Evolutionary conservation across 2,888 invertebrate genomes (phyloP).

Genomic region (Caenorhabditis panamensis): DNA sequence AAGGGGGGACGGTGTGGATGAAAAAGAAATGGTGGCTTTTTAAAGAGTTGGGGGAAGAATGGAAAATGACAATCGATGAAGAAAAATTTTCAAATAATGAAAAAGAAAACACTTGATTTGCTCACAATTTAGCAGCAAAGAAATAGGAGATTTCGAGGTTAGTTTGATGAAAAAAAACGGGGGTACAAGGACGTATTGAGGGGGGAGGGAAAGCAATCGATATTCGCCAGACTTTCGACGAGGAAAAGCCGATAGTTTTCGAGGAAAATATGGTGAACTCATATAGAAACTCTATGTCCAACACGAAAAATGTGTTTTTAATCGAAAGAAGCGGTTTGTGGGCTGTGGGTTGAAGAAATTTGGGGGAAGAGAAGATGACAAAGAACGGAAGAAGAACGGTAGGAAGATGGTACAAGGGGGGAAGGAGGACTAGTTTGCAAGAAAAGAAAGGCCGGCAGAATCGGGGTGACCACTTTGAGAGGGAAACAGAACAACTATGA

Average conservation of each 20-base stretch:
- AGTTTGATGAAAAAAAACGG: conserved; percentile 42
- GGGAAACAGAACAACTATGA: conserved; percentile 12
- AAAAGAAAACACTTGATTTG: conserved; percentile 29
- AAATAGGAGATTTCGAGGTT: conserved; percentile 41
- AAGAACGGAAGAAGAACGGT: conserved; percentile 16
- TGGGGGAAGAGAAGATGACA: conserved; percentile 9
- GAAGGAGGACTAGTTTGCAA: conserved; percentile 29
- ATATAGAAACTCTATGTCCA: conserved; percentile 38
- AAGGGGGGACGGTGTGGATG: conserved; percentile 17
- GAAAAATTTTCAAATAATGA: conserved; percentile 24
- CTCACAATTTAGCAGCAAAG: conserved; percentile 30
- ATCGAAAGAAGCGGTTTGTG: conserved; percentile 29
- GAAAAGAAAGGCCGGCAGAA: conserved; percentile 18
- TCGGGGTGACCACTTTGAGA: neutral
- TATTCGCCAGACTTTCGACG: conserved; percentile 25
- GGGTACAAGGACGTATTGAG: conserved; percentile 23
- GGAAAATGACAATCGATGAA: conserved; percentile 34
- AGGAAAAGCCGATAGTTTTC: conserved; percentile 43
- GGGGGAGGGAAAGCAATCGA: conserved; percentile 37
- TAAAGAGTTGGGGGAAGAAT: conserved; percentile 16
- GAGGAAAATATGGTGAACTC: conserved; percentile 52
- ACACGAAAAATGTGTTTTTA: conserved; percentile 59
- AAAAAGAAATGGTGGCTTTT: conserved; percentile 19
- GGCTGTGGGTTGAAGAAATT: conserved; percentile 18
- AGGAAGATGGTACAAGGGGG: conserved; percentile 10